These are phyloP conservation scores for Troilus luridus DNA, from an alignment of 2,888 invertebrate genomes.

Conservation along the genomic window DNA sequence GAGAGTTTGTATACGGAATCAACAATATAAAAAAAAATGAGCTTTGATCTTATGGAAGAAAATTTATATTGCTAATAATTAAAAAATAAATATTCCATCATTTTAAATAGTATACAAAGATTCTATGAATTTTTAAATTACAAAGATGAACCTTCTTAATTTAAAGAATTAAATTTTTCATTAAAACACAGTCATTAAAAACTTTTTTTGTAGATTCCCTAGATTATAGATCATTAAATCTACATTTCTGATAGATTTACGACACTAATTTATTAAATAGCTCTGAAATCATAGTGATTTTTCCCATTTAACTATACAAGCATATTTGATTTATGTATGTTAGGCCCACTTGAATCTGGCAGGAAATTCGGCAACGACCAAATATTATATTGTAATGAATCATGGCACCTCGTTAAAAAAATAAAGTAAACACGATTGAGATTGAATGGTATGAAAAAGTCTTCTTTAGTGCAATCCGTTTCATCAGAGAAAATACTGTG, in stretches of 20 bases:
- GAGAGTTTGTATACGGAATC: slow-evolving; percentile 13
- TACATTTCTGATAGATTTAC: not conserved
- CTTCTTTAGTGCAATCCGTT: not conserved
- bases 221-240: not conserved
- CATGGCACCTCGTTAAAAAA: not conserved
- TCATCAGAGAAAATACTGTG: not conserved
- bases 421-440: not conserved
- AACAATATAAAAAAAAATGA: not conserved
- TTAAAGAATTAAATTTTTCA: too few species aligned
- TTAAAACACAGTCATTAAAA: too few species aligned
- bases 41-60: not conserved
- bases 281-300: too few species aligned
- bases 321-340: not conserved
- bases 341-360: not conserved
- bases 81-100: not conserved
- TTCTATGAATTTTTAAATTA: not conserved
- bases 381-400: too few species aligned
- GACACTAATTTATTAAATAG: too few species aligned
- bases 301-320: not conserved
- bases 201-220: not conserved
- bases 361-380: not conserved
- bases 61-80: not conserved
- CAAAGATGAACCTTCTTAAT: not conserved
- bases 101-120: not conserved
- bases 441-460: not conserved